Evolutionary conservation across 2,888 invertebrate genomes (phyloP).

Genomic region (Chrysomela aeneicollis): DNA sequence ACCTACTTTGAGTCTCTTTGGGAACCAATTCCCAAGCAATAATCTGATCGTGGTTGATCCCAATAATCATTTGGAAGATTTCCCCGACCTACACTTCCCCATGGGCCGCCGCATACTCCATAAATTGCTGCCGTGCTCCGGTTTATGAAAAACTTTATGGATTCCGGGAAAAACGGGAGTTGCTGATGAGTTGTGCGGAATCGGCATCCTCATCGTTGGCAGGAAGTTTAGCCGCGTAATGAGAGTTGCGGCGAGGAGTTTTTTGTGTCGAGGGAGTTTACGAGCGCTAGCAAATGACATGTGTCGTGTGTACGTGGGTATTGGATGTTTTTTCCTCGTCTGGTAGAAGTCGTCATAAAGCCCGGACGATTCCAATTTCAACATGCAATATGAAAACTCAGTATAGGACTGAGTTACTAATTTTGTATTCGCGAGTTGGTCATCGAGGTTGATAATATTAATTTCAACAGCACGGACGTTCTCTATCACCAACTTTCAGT

Average conservation of each 20-base stretch:
- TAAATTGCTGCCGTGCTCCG: background rate
- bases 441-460: background rate
- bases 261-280: conserved; percentile 3
- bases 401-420: background rate
- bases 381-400: background rate
- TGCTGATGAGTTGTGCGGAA: conserved; percentile 4
- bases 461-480: background rate
- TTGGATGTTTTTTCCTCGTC: background rate
- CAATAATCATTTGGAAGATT: too few species aligned
- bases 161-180: conserved; percentile 5
- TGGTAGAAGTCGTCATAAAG: background rate
- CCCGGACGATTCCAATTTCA: background rate
- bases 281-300: conserved; percentile 1
- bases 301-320: conserved; percentile 5
- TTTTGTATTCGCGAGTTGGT: background rate
- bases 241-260: conserved; percentile 2
- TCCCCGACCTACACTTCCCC: too few species aligned
- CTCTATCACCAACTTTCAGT: too few species aligned
- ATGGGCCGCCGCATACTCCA: background rate
- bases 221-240: conserved; percentile 7
- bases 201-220: conserved; percentile 5
- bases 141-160: conserved; percentile 7
- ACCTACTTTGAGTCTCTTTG: too few species aligned
- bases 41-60: too few species aligned
- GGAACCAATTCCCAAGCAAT: too few species aligned